Base-by-base conservation (phyloP, 2,797 vertebrate genomes). In the Spinus olivaceus region DNA sequence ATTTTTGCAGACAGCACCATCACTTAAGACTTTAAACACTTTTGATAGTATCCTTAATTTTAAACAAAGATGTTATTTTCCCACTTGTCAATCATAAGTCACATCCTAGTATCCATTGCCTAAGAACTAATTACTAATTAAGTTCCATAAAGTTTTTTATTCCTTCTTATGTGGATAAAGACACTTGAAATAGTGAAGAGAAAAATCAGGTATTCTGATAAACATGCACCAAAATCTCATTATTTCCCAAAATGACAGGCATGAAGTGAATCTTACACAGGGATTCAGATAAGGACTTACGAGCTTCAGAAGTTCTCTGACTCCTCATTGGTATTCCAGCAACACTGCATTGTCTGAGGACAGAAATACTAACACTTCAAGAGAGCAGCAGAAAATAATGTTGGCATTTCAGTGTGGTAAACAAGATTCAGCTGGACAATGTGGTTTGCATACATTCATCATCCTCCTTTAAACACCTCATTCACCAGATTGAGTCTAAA, bases 361-460 rank as follows among this genome's bases (percentile, higher is more conserved):
- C 4, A 2, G 54, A 94, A 90, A 84, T 59, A 53, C 53, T 50
- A 63, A 64, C 30, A 59, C 41, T 94, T 71, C 46, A 74, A 90
- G 50, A 90, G 4, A 94, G 69, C 2, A 88, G 51, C 20, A 8
- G 42, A 89, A 69, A 85, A 86, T 54, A 94, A 94, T 79, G 88
- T 64, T 90, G 95, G 85, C 56, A 78, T 93, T 88, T 82, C 21
- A 60, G 56, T 5, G 6, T 12, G 6, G 70, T 56, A 94, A 92
- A 92, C 72, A 94, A 76, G 37, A 77, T 78, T 88, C 57, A 92
- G 50, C 64, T 69, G 83, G 74, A 88, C 86, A 92, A n/a, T 37
- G 56, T 25, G 9, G 41, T 70, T 79, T 44, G 53, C 87, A 88
- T 74, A 70, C n/a, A 67, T 61, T 82, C 86, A 86, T 90, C n/a